These are phyloP conservation scores for Pithys albifrons DNA, from an alignment of 2,113 vertebrate genomes.

Conservation along the genomic window DNA sequence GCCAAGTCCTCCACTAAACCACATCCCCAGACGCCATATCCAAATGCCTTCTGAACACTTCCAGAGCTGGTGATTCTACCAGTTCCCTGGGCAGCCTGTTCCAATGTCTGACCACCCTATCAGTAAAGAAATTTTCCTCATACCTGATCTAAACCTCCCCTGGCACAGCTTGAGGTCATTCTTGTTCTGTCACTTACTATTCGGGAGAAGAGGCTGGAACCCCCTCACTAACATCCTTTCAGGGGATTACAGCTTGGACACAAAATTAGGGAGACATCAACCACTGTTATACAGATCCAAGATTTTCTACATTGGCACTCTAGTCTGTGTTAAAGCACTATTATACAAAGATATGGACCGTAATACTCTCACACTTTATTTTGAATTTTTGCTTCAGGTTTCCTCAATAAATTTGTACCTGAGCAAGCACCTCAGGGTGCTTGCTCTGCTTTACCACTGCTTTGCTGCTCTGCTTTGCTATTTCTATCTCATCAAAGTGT, in stretches of 20 bases:
- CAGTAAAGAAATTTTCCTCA: background rate
- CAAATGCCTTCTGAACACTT: background rate
- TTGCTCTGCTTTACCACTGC: background rate
- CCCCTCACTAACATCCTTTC: rapidly evolving
- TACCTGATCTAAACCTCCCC: background rate
- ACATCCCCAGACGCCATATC: background rate
- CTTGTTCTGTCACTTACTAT: background rate
- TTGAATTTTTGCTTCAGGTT: background rate
- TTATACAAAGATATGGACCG: background rate
- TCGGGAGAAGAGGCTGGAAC: background rate
- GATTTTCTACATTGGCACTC: background rate
- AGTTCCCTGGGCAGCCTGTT: background rate
- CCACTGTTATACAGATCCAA: background rate
- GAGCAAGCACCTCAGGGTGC: background rate
- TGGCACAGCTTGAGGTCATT: rapidly evolving
- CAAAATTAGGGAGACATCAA: background rate
- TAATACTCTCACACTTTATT: background rate
- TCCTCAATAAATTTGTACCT: background rate
- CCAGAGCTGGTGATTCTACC: too few species aligned
- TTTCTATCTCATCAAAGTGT: background rate
- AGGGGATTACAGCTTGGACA: background rate
- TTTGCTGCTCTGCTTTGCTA: background rate
- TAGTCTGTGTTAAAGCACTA: background rate
- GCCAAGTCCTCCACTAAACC: background rate
- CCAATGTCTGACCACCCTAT: background rate